A percentile compares a stretch with the other conserved stretches of the same genome.
Conservation (phyloP, 2,888 invertebrate species). For the Dromius quadrimaculatus region DNA sequence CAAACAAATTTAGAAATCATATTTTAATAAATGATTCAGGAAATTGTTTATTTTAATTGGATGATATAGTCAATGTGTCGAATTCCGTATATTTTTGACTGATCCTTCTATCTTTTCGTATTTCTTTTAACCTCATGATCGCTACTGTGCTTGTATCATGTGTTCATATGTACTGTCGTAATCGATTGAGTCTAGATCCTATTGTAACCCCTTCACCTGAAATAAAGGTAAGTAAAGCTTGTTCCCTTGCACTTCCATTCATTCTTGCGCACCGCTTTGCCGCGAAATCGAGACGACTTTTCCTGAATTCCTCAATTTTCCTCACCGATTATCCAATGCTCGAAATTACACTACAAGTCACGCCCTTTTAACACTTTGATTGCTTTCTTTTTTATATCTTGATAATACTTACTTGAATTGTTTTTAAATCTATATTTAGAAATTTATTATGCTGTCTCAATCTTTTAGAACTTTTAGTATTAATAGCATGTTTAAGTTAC, state of each 20-base stretch:
- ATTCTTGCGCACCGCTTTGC: slow-evolving; percentile 40
- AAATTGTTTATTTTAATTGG: no score
- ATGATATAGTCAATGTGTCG: no score
- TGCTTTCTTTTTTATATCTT: slow-evolving; percentile 35
- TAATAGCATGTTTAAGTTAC: no score
- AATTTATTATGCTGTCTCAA: no score
- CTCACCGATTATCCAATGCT: slow-evolving; percentile 16
- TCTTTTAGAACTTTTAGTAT: no score
- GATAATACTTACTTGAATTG: slow-evolving; percentile 9
- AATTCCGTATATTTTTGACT: neutral
- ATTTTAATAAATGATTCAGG: no score
- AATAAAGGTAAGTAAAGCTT: slow-evolving; percentile 39
- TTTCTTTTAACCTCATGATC: slow-evolving; percentile 10
- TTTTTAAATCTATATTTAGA: no score
- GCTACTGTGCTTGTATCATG: slow-evolving; percentile 24
- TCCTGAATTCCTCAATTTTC: neutral
- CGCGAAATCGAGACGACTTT: slow-evolving; percentile 25
- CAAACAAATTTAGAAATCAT: no score
- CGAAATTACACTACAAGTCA: slow-evolving; percentile 29
- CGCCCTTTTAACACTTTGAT: slow-evolving; percentile 20
- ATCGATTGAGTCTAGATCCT: neutral
- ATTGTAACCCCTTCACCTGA: neutral
- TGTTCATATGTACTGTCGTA: slow-evolving; percentile 17
- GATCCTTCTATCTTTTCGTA: slow-evolving; percentile 9
- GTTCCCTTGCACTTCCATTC: slow-evolving; percentile 28